Percentiles rank a stretch among this genome's conserved stretches.
These are phyloP conservation scores for Labeo rohita DNA, from an alignment of 2,113 vertebrate species.

Conservation along the genomic window DNA sequence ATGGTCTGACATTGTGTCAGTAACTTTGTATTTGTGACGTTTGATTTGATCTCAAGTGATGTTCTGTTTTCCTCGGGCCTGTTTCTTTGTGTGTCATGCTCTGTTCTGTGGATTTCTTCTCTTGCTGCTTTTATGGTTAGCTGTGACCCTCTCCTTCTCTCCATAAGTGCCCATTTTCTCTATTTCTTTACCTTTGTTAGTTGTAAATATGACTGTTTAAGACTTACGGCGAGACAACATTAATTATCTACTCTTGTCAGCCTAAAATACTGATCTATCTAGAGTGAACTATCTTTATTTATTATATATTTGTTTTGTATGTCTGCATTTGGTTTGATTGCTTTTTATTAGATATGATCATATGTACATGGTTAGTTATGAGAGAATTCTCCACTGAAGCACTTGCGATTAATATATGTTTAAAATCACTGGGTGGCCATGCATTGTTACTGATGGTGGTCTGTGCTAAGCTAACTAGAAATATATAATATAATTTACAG, in stretches of 20 bases:
- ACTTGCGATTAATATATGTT: not conserved
- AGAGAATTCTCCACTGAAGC: constrained; percentile 1
- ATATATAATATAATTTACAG: not conserved
- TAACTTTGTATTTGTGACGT: constrained; percentile 78
- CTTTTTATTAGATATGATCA: constrained; percentile 39
- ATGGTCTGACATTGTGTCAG: constrained; percentile 56
- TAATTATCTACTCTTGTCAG: not conserved
- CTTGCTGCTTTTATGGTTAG: constrained; percentile 78
- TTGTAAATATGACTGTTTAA: constrained; percentile 47
- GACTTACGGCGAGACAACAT: not conserved
- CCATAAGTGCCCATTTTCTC: constrained; percentile 39
- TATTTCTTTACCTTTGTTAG: constrained; percentile 65
- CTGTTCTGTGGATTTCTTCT: constrained; percentile 78
- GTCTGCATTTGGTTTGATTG: constrained; percentile 66
- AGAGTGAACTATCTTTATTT: constrained; percentile 3
- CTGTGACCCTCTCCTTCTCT: constrained; percentile 68
- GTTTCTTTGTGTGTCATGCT: constrained; percentile 76
- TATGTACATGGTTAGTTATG: not conserved
- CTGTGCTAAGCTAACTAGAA: constrained; percentile 11
- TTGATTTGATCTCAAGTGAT: constrained; percentile 48
- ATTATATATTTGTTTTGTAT: constrained; percentile 31
- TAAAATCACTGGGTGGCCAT: not conserved
- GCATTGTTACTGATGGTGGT: constrained; percentile 17
- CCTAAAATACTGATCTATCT: constrained; percentile 16
- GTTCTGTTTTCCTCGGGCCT: constrained; percentile 47